phyloP scores from a whole-genome alignment of 2,113 vertebrate species.

The Quiscalus mexicanus region DNA sequence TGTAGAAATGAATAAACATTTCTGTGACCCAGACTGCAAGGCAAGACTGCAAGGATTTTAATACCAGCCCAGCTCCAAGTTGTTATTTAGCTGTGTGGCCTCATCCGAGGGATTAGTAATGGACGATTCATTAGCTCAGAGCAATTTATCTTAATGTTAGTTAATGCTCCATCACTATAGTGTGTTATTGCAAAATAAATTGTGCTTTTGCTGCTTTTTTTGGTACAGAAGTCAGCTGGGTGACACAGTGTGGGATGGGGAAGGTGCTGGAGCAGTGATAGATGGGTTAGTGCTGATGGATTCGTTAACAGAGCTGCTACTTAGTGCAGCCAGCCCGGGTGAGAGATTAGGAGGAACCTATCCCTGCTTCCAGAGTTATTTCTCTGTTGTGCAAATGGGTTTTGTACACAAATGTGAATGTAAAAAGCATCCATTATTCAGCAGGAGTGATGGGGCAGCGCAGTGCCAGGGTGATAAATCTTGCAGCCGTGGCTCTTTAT shows the following conservation, averaged over 20 bases:
- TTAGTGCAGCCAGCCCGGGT: not conserved
- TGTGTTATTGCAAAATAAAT: conserved; percentile 60
- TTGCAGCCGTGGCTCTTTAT: conserved; percentile 35
- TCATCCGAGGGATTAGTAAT: conserved; percentile 49
- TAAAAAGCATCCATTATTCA: conserved; percentile 59
- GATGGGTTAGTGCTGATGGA: not conserved
- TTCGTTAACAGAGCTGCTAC: not conserved
- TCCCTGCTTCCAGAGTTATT: conserved; percentile 1
- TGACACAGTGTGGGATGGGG: not conserved
- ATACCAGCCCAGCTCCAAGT: not conserved
- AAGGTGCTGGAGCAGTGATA: not conserved
- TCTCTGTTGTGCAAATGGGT: conserved; percentile 33
- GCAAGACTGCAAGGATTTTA: not conserved
- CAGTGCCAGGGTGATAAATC: conserved; percentile 13
- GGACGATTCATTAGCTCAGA: conserved; percentile 58
- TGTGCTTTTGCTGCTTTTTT: conserved; percentile 48
- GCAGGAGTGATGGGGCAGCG: conserved; percentile 22
- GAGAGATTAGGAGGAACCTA: not conserved
- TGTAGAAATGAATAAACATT: not conserved
- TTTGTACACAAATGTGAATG: conserved; percentile 26
- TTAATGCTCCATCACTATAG: conserved; percentile 35
- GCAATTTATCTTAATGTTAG: conserved; percentile 61
- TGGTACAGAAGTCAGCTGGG: not conserved
- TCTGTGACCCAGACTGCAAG: not conserved
- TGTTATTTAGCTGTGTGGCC: not conserved